Evolutionary conservation across 2,797 vertebrate genomes (phyloP).

Genomic region (Luscinia megarhynchos): DNA sequence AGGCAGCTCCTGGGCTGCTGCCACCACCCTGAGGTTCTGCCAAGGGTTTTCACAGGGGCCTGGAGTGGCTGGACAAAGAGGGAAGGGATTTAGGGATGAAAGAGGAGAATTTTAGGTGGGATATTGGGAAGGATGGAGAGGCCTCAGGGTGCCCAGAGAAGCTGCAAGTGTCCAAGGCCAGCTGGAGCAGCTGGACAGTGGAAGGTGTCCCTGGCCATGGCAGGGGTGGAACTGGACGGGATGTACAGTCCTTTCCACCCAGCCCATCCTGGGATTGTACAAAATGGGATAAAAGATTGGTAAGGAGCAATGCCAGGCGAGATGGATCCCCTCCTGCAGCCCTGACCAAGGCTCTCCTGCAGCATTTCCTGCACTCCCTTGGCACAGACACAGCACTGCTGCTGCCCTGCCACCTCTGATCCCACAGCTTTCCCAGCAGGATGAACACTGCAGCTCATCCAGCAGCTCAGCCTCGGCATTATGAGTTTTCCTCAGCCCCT

Average conservation of each 20-base stretch:
- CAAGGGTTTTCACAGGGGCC: not conserved
- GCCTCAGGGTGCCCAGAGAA: not conserved
- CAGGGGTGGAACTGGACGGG: rapidly evolving
- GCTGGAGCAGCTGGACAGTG: rapidly evolving
- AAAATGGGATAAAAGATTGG: rapidly evolving
- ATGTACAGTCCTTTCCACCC: not conserved
- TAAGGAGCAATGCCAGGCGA: not conserved
- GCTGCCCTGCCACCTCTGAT: not conserved
- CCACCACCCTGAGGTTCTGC: not conserved
- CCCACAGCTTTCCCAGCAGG: not conserved
- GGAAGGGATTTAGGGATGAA: not conserved
- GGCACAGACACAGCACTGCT: not conserved
- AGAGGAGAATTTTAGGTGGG: not conserved
- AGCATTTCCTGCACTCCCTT: not conserved
- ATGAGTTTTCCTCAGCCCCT: constrained; percentile 12
- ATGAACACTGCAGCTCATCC: not conserved
- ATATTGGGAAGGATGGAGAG: not conserved
- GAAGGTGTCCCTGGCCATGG: not conserved
- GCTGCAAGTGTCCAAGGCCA: not conserved
- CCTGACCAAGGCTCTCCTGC: not conserved
- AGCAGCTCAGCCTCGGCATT: constrained; percentile 31
- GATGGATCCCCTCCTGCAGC: rapidly evolving
- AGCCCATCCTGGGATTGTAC: not conserved
- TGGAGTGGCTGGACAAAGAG: not conserved
- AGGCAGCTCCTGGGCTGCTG: not conserved